Percentiles rank a stretch among this genome's conserved stretches.
phyloP scores from a whole-genome alignment of 2,888 invertebrate species.

The Tethea ocularis region DNA sequence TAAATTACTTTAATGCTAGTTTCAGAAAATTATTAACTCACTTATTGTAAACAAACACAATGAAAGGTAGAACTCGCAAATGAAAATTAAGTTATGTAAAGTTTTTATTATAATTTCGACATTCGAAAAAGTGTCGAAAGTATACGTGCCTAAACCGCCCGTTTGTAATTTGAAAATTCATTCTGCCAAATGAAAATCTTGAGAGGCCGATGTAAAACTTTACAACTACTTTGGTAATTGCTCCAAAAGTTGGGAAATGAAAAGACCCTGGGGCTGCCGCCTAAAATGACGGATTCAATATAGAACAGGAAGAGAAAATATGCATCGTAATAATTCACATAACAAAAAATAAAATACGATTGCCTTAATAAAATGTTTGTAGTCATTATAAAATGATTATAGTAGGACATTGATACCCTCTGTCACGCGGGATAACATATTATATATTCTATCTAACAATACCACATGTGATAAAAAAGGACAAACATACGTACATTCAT shows the following conservation, averaged over 20 bases:
- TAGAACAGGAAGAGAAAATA: constrained; percentile 41
- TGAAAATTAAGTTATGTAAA: constrained; percentile 1
- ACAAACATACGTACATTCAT: too few relatives aligned
- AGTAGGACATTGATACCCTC: too few relatives aligned
- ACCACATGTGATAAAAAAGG: too few relatives aligned
- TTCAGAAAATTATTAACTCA: too few relatives aligned
- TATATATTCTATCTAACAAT: too few relatives aligned
- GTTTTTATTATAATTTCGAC: constrained; percentile 4
- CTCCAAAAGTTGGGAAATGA: constrained; percentile 66
- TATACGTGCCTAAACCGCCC: constrained; percentile 35
- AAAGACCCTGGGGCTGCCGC: constrained; percentile 54
- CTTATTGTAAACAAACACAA: background rate
- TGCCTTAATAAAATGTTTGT: too few relatives aligned
- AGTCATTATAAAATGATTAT: too few relatives aligned
- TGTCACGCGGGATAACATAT: too few relatives aligned
- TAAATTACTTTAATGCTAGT: too few relatives aligned
- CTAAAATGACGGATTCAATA: constrained; percentile 57
- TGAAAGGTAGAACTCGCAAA: too few relatives aligned
- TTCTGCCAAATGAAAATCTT: constrained; percentile 62
- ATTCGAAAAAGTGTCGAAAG: constrained; percentile 13
- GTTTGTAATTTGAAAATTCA: constrained; percentile 56
- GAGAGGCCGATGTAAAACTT: constrained; percentile 64
- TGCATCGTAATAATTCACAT: constrained; percentile 17
- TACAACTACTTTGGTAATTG: constrained; percentile 75
- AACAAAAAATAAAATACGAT: too few relatives aligned